Evolutionary conservation across 2,113 vertebrate genomes (phyloP), one percentile per base, ranked within the genome.

Genomic region (Naja naja): DNA sequence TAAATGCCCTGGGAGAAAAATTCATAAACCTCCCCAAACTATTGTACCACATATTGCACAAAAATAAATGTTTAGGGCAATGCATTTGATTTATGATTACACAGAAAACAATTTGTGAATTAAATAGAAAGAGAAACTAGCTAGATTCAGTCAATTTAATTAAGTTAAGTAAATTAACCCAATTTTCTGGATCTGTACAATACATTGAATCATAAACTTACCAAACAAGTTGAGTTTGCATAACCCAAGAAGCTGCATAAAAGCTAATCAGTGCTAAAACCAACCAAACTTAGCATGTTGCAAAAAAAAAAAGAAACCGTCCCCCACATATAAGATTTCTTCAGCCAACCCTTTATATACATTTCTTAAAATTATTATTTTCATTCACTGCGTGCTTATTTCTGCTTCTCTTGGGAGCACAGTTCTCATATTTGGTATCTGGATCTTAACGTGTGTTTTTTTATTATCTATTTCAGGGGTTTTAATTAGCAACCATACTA

Each of bases 401-500:
- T 87, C 30, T 34, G 5, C 43, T 23, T 30, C 34, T 10, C 3
- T 10, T 7, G 11, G 27, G 18, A 14, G 3, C 22, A 60, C 16
- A 34, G 16, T 23, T 18, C 2, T 87, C 18, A 12, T 53, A 10
- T 39, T 88, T 74, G 14, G 30, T 9, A 27, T n/a, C 53, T 74
- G 47, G 27, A 25, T 86, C 8, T 85, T 64, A 60, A 90, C n/a
- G 85, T 92, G n/a, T 64, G 3, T 52, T 43, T 93, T n/a, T 93
- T 53, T 90, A 49, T 91, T 89, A 92, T 92, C 30, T 9, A 39
- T 89, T 95, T 89, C 96, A 98, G 98, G 97, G 97, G 98, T 98
- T 4, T 98, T 98, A 20, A 97, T 98, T 89, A 98, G 97, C 93
- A 98, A 98, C 94, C 98, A 98, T 94, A 49, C 97, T 49, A 98